These are phyloP conservation scores for Borostomias antarcticus DNA, from an alignment of 2,797 vertebrate species.

Conservation along the genomic window DNA sequence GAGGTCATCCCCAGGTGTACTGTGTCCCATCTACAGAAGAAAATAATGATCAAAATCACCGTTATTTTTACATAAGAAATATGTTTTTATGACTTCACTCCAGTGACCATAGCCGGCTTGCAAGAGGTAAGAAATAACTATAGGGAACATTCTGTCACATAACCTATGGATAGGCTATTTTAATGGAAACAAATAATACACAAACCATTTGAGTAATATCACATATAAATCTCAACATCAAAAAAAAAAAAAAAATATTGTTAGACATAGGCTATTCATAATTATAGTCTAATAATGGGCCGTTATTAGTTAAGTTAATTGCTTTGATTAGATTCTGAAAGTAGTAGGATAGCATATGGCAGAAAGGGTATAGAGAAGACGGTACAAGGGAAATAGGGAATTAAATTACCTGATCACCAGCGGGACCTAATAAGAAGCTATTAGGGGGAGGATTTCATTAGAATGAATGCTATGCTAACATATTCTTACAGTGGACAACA, in stretches of 20 bases:
- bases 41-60: too few species aligned
- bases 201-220: background rate
- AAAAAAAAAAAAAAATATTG: background rate
- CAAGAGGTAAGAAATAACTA: too few species aligned
- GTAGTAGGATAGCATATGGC: background rate
- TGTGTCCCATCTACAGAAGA: background rate
- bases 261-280: background rate
- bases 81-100: background rate
- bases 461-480: constrained; percentile 68
- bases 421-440: constrained; percentile 62
- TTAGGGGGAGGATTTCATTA: constrained; percentile 69
- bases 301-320: too few species aligned
- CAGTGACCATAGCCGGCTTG: too few species aligned
- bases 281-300: too few species aligned
- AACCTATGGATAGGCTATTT: too few species aligned
- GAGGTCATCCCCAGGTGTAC: background rate
- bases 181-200: too few species aligned
- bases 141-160: too few species aligned
- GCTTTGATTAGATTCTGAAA: background rate
- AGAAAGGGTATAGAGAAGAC: background rate
- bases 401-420: constrained; percentile 52
- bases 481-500: constrained; percentile 18
- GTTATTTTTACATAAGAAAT: too few species aligned
- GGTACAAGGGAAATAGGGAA: too few species aligned
- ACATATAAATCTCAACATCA: background rate